Percentiles rank a stretch among this genome's conserved stretches.
phyloP scores from a whole-genome alignment of 2,888 invertebrate species.

The Drosophila picticornis region DNA sequence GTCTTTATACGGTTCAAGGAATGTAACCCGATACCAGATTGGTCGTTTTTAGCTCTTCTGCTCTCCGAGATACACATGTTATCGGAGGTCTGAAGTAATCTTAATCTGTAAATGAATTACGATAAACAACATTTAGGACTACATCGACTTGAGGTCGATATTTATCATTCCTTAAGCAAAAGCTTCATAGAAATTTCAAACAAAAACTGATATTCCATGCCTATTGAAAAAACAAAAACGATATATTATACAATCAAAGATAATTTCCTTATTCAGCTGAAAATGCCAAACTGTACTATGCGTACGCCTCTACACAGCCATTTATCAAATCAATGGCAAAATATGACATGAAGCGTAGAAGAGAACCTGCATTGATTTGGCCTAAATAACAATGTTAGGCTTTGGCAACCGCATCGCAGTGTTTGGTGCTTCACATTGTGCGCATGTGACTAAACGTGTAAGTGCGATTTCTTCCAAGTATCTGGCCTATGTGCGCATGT shows the following conservation, averaged over 20 bases:
- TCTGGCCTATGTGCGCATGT: constrained; percentile 16
- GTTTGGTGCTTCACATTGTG: constrained; percentile 72
- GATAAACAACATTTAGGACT: background rate
- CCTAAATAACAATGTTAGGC: constrained; percentile 58
- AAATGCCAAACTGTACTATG: background rate
- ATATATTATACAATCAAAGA: background rate
- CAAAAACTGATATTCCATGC: background rate
- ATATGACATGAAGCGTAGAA: constrained; percentile 39
- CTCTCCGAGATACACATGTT: background rate
- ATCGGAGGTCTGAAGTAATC: too few relatives aligned
- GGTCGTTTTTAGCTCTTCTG: background rate
- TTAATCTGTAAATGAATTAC: background rate
- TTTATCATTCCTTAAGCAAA: background rate
- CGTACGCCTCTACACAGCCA: constrained; percentile 10
- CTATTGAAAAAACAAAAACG: background rate
- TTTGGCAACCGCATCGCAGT: constrained; percentile 34
- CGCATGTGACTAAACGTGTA: constrained; percentile 71
- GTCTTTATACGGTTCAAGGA: background rate
- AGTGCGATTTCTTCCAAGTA: constrained; percentile 70
- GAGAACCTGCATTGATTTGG: constrained; percentile 58
- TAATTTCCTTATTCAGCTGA: background rate
- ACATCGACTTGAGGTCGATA: background rate
- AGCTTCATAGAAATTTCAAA: background rate
- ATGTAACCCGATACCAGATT: background rate
- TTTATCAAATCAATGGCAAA: constrained; percentile 37